These are phyloP conservation scores for Melanaphis sacchari DNA, from an alignment of 1,140 invertebrate species.

Conservation along the genomic window DNA sequence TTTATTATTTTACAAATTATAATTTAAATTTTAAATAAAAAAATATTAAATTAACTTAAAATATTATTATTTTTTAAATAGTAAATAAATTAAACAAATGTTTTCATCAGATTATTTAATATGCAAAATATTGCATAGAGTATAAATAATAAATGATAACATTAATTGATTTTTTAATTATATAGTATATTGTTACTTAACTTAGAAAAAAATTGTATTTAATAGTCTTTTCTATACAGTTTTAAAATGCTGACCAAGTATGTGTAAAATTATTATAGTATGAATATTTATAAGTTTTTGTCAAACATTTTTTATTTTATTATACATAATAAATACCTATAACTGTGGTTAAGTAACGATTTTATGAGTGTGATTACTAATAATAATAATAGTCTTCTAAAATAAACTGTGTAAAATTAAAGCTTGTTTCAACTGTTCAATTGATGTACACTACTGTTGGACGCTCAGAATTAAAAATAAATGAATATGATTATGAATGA, in stretches of 20 bases:
- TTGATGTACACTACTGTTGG: neutral
- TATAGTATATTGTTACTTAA: neutral
- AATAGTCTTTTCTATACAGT: neutral
- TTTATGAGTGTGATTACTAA: too few species aligned
- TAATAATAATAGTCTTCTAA: neutral
- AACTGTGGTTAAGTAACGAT: neutral
- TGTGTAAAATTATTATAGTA: neutral
- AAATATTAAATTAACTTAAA: neutral
- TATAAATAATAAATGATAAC: neutral
- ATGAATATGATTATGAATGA: neutral
- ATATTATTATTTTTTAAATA: neutral
- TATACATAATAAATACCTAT: neutral
- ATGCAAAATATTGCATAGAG: neutral
- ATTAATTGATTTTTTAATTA: neutral
- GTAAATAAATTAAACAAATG: neutral
- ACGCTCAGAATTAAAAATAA: neutral
- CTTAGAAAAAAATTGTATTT: neutral
- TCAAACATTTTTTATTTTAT: neutral
- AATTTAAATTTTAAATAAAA: neutral
- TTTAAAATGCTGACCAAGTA: neutral
- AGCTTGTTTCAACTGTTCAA: neutral
- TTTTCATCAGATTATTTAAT: neutral
- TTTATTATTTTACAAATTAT: neutral
- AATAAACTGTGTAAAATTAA: neutral
- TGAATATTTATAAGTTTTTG: neutral